These are phyloP conservation scores for Malacosoma neustria DNA, from an alignment of 2,888 invertebrate species.

Conservation along the genomic window DNA sequence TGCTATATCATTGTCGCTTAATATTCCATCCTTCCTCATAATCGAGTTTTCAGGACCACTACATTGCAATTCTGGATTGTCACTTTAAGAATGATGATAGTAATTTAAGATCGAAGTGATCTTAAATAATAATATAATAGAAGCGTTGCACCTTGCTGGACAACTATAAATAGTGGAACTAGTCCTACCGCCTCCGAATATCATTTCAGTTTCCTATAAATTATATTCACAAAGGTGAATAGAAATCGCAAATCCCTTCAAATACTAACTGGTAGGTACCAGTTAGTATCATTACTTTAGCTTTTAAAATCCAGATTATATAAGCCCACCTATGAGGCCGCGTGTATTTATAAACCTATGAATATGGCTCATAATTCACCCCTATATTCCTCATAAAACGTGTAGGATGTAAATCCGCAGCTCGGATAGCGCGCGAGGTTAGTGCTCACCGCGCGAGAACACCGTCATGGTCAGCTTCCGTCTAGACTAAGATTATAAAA, in stretches of 20 bases:
- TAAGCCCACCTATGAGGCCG: conserved; percentile 28
- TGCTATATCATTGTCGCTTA: too few species aligned
- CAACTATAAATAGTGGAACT: too few species aligned
- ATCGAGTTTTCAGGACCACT: too few species aligned
- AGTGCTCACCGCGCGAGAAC: conserved; percentile 20
- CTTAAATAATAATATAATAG: too few species aligned
- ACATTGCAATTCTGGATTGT: too few species aligned
- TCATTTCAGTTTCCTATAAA: background rate
- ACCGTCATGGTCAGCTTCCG: conserved; percentile 45
- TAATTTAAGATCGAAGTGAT: too few species aligned
- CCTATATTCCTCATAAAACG: conserved; percentile 36
- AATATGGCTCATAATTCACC: conserved; percentile 41
- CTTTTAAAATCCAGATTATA: conserved; percentile 22
- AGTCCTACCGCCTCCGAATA: too few species aligned
- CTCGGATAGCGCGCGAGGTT: conserved; percentile 15
- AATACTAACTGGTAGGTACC: too few species aligned
- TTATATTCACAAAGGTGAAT: background rate
- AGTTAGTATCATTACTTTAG: conserved; percentile 8
- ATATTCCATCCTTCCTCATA: too few species aligned
- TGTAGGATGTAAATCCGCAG: conserved; percentile 38
- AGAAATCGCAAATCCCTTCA: background rate
- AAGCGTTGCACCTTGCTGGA: too few species aligned
- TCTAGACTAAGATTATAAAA: conserved; percentile 70
- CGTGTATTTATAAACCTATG: conserved; percentile 33
- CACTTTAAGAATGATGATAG: too few species aligned